Evolutionary conservation across 2,113 vertebrate species (phyloP).

Genomic region (Phylloscopus trochiloides): DNA sequence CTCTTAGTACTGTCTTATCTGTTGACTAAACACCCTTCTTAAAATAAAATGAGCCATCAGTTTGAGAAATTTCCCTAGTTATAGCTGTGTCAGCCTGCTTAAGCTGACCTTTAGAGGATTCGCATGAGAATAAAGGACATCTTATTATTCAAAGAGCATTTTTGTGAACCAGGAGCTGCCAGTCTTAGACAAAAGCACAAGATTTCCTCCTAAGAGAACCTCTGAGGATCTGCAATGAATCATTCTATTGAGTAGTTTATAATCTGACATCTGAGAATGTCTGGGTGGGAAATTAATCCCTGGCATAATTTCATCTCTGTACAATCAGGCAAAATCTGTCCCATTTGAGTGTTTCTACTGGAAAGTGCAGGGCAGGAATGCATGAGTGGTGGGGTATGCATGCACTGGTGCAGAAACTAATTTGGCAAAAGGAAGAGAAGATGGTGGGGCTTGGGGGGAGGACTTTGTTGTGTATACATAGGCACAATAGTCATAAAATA

Average conservation of each 20-base stretch:
- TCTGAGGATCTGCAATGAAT: not conserved
- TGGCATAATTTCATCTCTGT: not conserved
- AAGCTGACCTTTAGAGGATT: constrained; percentile 40
- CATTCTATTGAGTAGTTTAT: not conserved
- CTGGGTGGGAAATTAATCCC: not conserved
- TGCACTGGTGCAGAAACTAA: not conserved
- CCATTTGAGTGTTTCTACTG: not conserved
- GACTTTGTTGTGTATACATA: not conserved
- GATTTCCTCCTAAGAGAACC: not conserved
- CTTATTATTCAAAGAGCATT: not conserved
- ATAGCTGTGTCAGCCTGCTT: constrained; percentile 31
- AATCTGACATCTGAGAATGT: not conserved
- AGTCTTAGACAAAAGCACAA: not conserved
- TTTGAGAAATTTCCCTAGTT: constrained; percentile 43
- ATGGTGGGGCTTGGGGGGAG: rapidly evolving
- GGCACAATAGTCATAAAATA: not conserved
- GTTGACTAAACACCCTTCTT: constrained; percentile 37
- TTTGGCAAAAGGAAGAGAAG: not conserved
- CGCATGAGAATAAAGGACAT: not conserved
- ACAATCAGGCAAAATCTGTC: not conserved
- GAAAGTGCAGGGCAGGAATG: not conserved
- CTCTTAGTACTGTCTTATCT: not conserved
- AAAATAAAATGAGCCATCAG: not conserved
- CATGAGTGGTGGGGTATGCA: rapidly evolving
- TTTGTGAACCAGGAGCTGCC: not conserved